Percentiles rank a stretch among this genome's conserved stretches.
Conservation (phyloP, 1,140 invertebrate species). For the Penaeus vannamei region DNA sequence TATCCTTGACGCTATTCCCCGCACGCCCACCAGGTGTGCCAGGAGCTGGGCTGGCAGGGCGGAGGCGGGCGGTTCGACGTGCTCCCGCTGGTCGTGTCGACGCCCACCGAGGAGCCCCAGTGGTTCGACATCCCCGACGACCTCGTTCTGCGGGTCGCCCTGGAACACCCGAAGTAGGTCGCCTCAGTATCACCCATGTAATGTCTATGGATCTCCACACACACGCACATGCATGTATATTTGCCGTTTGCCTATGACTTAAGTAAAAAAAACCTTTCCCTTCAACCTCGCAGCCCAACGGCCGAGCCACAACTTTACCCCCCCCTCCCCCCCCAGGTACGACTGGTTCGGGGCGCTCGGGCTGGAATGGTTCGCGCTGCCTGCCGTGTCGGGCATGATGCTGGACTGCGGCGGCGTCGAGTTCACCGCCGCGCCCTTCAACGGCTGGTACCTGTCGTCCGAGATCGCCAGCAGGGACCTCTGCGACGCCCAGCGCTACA, state of each 20-base stretch:
- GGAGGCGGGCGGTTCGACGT: slow-evolving; percentile 86
- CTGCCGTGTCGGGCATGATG: slow-evolving; percentile 89
- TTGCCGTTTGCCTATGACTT: too few species aligned
- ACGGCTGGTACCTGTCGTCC: slow-evolving; percentile 97
- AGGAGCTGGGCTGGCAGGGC: slow-evolving; percentile 91
- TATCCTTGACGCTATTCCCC: not conserved
- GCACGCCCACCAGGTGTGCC: slow-evolving; percentile 80
- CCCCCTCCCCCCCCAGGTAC: slow-evolving; percentile 79
- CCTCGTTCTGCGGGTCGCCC: slow-evolving; percentile 85
- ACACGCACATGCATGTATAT: too few species aligned
- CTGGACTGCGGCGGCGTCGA: slow-evolving; percentile 95
- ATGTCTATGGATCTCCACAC: too few species aligned
- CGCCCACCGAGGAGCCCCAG: slow-evolving; percentile 94
- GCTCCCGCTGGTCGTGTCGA: slow-evolving; percentile 89
- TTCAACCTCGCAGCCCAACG: too few species aligned
- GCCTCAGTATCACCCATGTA: too few species aligned
- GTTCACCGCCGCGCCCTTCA: slow-evolving; percentile 93
- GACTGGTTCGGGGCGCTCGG: slow-evolving; percentile 89
- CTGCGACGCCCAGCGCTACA: slow-evolving; percentile 88
- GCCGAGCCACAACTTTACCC: too few species aligned
- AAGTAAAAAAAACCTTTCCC: too few species aligned
- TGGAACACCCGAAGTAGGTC: slow-evolving; percentile 91
- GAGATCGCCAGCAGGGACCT: slow-evolving; percentile 93
- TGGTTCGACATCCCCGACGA: slow-evolving; percentile 89
- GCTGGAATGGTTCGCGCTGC: slow-evolving; percentile 90